Evolutionary conservation across 2,797 vertebrate species (phyloP), one percentile per base, ranked within the genome.

Genomic region (Hybognathus amarus): DNA sequence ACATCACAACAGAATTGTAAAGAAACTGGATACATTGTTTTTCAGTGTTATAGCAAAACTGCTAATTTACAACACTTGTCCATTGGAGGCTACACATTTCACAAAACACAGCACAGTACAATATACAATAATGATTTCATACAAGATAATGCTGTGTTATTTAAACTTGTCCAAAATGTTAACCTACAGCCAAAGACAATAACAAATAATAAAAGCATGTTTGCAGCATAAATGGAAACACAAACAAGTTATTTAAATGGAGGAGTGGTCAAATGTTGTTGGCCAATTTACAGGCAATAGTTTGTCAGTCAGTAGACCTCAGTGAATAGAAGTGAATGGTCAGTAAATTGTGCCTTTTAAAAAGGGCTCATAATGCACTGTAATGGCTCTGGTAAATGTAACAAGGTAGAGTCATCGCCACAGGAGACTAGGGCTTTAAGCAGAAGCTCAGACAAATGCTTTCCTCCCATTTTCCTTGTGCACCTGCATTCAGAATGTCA

Each of bases 301-400:
- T 75, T 87, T 73, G 83, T 36, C 36, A 36, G 36, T 36, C 36
- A 36, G n/a, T 79, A 47, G 82, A 78, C 79, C 9, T 45, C 66
- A 30, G n/a, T 27, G 76, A 77, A 81, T 77, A 38, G 54, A 69
- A 50, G 68, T 74, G 85, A 80, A 86, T 87, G 73, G 47, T 75
- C n/a, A 52, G 71, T 71, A 89, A 89, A 85, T 89, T 85, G 82
- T 86, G 73, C 73, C 47, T 52, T 61, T 80, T 67, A 77, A 74
- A 50, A 67, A 77, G 50, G 83, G 24, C 73, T 83, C 74, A 86
- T 79, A 66, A 85, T 78, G 86, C 63, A 47, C 77, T 80, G 84
- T 86, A 87, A 85, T 87, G 84, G 59, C 54, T 85, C 69, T 22
- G 80, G 80, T 85, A 87, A 89, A 89, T 87, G 88, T 77, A 75